These are phyloP conservation scores for Drosophila eohydei DNA, from an alignment of 2,888 invertebrate species.

Conservation along the genomic window DNA sequence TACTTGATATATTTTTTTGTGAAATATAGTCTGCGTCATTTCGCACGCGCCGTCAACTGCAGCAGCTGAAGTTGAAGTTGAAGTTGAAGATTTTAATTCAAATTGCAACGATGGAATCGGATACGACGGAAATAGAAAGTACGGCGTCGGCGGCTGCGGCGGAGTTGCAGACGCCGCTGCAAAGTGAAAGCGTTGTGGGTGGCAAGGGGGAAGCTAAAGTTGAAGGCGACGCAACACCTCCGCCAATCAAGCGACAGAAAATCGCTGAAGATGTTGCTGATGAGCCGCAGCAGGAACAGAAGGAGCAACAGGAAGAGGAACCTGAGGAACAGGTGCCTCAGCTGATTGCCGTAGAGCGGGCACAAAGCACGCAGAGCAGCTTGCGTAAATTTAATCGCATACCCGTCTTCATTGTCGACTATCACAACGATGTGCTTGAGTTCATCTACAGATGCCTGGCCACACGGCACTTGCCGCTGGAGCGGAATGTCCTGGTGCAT, in stretches of 20 bases:
- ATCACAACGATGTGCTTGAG: conserved; percentile 91
- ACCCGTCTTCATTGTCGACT: conserved; percentile 91
- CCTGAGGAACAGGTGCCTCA: conserved; percentile 32
- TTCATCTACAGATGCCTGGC: conserved; percentile 92
- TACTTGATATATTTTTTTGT: conserved; percentile 23
- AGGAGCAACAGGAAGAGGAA: conserved; percentile 2
- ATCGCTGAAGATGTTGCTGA: background rate
- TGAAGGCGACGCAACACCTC: conserved; percentile 27
- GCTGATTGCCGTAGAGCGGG: conserved; percentile 47
- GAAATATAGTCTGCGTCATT: conserved; percentile 58
- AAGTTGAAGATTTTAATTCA: conserved; percentile 10
- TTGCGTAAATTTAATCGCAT: conserved; percentile 86
- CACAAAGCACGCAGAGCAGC: conserved; percentile 60
- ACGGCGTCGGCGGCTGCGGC: conserved; percentile 33
- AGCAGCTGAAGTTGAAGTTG: conserved; percentile 3
- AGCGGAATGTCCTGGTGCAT: conserved; percentile 91
- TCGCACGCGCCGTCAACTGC: conserved; percentile 36
- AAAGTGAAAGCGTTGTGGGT: conserved; percentile 69
- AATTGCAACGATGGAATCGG: conserved; percentile 68
- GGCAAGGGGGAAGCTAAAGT: conserved; percentile 2
- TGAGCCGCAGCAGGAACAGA: conserved; percentile 3
- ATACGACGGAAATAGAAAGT: conserved; percentile 75
- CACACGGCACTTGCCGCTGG: conserved; percentile 91
- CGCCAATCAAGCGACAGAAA: conserved; percentile 63
- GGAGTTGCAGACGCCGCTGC: conserved; percentile 43